Conservation (phyloP, 1,140 invertebrate species). For the Dendrolimus kikuchii region DNA sequence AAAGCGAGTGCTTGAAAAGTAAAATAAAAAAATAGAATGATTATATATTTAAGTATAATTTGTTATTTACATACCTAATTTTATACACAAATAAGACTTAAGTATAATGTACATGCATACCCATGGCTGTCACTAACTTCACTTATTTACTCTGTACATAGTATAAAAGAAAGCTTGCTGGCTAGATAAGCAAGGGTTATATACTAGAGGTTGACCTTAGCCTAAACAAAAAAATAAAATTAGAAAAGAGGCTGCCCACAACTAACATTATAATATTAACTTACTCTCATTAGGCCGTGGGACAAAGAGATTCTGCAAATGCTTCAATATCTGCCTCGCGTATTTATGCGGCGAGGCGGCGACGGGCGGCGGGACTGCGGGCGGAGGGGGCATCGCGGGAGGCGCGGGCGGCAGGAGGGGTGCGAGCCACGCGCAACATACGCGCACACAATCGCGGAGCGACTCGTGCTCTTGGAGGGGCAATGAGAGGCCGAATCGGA, state of each 20-base stretch:
- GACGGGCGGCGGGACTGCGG: constrained; percentile 90
- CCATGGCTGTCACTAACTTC: no score
- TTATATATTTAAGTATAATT: constrained; percentile 6
- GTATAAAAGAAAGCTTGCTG: no score
- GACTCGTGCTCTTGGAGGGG: constrained; percentile 92
- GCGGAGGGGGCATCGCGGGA: constrained; percentile 79
- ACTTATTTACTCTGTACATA: no score
- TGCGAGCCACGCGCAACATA: constrained; percentile 97
- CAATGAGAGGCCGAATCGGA: constrained; percentile 93
- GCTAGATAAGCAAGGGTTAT: no score
- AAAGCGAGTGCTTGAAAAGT: constrained; percentile 86
- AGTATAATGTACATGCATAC: no score
- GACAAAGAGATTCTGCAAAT: constrained; percentile 96
- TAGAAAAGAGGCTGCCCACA: no score
- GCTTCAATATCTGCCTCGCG: constrained; percentile 91
- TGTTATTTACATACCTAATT: no score
- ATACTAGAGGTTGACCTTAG: no score
- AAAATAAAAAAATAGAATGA: constrained; percentile 29
- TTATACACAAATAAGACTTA: no score
- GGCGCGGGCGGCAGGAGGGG: constrained; percentile 84
- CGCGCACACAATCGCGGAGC: constrained; percentile 95
- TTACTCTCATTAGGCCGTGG: constrained; percentile 93
- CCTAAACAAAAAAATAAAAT: constrained; percentile 1
- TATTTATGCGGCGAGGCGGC: constrained; percentile 93
- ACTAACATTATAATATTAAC: no score